Base-by-base conservation (phyloP, 2,797 vertebrate genomes). In the Columba guinea region DNA sequence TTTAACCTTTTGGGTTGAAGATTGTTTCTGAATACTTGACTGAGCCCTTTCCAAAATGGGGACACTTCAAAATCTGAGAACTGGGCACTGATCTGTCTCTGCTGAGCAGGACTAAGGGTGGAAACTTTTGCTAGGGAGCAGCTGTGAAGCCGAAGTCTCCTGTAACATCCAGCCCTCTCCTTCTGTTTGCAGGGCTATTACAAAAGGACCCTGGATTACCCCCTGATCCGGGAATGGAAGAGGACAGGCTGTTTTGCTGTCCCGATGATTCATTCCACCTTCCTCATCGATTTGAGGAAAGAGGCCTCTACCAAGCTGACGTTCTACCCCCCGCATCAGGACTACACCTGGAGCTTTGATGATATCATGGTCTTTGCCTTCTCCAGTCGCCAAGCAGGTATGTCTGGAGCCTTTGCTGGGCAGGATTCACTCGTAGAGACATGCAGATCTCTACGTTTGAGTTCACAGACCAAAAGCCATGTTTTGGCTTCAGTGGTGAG, bases 361-460 rank as follows among this genome's bases (percentile, higher is more conserved):
- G 99, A 99, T 96, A 99, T 99, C 97, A 99, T 99, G 96, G 99
- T 99, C 93, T 99, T 99, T 93, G 99, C 99, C n/a, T 99, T 99
- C 98, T 99, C 99, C 4, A 98, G 98, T 48, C 98, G 99, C 73
- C 98, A 99, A 94, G 98, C 99, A 97, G 99, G 99, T 99, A 97
- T 5, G 89, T 80, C 53, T 52, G 59, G 44, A 70, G 81, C 60
- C 87, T 97, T 94, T 78, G 23, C 77, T 67, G 52, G 48, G 75
- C 35, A 78, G 34, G 58, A 89, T 18, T 84, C 44, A 7, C n/a
- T 56, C 4, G 11, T 6, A 21, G 60, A 44, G 34, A 55, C 27
- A 16, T 7, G 15, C 55, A 56, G 56, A 53, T 13, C 23, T 67
- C 30, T 60, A 2, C n/a, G 58, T 51, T 65, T 51, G 11, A 86